Evolutionary conservation across 2,797 vertebrate genomes (phyloP).

Genomic region (Rhodeus uyekii): DNA sequence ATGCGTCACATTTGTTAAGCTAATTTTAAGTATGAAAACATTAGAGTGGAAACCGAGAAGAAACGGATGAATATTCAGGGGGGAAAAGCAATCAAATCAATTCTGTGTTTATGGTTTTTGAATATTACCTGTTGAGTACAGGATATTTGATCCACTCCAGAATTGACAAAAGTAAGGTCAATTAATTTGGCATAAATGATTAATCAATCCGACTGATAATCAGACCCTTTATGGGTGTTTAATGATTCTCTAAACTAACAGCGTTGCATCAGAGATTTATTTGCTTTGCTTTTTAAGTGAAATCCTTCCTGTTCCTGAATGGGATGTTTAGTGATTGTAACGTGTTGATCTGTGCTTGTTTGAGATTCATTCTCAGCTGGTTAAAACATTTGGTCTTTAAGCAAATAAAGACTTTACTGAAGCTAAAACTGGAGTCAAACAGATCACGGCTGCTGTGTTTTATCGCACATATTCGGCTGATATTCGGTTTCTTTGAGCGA

Average conservation of each 20-base stretch:
- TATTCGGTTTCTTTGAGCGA: background rate
- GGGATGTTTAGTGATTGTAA: background rate
- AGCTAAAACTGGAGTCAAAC: background rate
- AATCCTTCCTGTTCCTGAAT: background rate
- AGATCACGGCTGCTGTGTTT: background rate
- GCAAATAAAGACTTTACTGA: background rate
- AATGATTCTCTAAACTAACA: slow-evolving; percentile 17
- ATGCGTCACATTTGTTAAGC: background rate
- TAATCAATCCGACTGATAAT: background rate
- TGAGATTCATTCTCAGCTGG: background rate
- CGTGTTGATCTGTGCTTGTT: background rate
- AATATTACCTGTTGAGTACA: background rate
- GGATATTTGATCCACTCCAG: background rate
- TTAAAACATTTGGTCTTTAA: background rate
- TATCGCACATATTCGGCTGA: background rate
- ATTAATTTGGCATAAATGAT: background rate
- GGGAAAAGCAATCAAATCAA: no score
- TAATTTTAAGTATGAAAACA: background rate
- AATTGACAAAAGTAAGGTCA: background rate
- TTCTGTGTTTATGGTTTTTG: background rate
- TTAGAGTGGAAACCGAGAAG: no score
- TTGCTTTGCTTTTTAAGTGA: background rate
- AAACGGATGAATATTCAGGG: no score
- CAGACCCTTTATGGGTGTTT: background rate
- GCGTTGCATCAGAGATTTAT: slow-evolving; percentile 1